Base-by-base conservation (phyloP, 2,888 invertebrate genomes). In the Odontomyia ornata region DNA sequence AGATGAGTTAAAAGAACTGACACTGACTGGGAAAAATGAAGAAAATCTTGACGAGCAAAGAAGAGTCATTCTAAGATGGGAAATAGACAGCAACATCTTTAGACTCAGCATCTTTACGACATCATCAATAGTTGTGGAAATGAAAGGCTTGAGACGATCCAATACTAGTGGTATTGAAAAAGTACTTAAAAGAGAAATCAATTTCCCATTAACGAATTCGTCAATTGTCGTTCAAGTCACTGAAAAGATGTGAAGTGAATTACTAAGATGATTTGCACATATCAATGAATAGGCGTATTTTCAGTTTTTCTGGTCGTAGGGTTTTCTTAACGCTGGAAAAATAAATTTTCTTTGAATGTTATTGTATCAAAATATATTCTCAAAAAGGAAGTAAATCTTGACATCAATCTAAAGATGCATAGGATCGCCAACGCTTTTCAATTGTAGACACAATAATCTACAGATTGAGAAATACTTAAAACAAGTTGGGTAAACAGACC, bases 181-280 rank as follows among this genome's bases (percentile, higher is more conserved):
- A 2, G 64, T 27, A n/a, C 28, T 27, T 28, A 11, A 28, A 25
- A 30, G n/a, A 25, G 64, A 64, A 64, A 64, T 64, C 64, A 64
- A 64, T 64, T 30, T 64, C 64, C 64, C 64, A 64, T 64, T 64
- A 64, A 64, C 64, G 64, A 64, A 64, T 64, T 28, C n/a, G 64
- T 64, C 64, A 64, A 64, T 64, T 30, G 27, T 64, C 64, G 25
- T 25, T 11, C 21, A 21, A 52, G 23, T 18, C 60, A 23, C 15
- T 21, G 21, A 56, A n/a, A 18, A 46, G 46, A n/a, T 56, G 56
- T n/a, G 18, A 25, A 60, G 25, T 21, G 23, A 60, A 13, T 25
- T 21, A 4, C 28, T 23, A 18, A 21, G 25, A 21, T 60, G 1
- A 23, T 25, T 21, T 36, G 36, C 36, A 36, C 36, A 36, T 9